Percentiles rank a stretch among this genome's conserved stretches.
phyloP scores from a whole-genome alignment of 2,797 vertebrate species.

The Eurystomus glaucurus region DNA sequence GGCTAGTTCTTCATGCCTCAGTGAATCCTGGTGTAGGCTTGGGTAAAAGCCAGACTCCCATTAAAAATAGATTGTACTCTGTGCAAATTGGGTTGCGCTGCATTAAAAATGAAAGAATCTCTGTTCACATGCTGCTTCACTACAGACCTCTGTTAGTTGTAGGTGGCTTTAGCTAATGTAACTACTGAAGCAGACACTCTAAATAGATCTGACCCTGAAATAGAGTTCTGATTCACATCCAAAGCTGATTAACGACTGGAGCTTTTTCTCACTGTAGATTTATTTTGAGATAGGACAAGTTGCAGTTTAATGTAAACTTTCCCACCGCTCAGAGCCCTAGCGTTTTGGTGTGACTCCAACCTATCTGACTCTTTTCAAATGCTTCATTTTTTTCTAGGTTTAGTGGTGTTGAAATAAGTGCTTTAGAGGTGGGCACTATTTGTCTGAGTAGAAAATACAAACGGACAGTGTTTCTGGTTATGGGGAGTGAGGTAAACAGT shows the following conservation, averaged over 20 bases:
- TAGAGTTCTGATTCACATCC: constrained; percentile 24
- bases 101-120: constrained; percentile 57
- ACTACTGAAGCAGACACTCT: constrained; percentile 52
- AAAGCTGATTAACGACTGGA: constrained; percentile 19
- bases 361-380: background rate
- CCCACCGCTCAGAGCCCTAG: background rate
- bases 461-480: background rate
- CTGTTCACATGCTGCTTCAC: constrained; percentile 23
- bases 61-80: constrained; percentile 61
- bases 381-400: background rate
- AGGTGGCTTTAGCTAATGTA: constrained; percentile 52
- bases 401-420: constrained; percentile 39
- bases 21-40: constrained; percentile 6
- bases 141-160: background rate
- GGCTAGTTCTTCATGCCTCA: constrained; percentile 36
- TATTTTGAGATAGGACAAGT: background rate
- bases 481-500: background rate
- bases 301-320: constrained; percentile 10
- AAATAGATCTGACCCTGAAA: constrained; percentile 24
- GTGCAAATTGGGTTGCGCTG: constrained; percentile 2
- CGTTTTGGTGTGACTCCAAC: background rate
- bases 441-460: constrained; percentile 12
- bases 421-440: background rate
- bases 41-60: constrained; percentile 63
- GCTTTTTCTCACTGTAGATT: background rate